Conservation (phyloP, 2,797 vertebrate genomes). For the Acipenser ruthenus region DNA sequence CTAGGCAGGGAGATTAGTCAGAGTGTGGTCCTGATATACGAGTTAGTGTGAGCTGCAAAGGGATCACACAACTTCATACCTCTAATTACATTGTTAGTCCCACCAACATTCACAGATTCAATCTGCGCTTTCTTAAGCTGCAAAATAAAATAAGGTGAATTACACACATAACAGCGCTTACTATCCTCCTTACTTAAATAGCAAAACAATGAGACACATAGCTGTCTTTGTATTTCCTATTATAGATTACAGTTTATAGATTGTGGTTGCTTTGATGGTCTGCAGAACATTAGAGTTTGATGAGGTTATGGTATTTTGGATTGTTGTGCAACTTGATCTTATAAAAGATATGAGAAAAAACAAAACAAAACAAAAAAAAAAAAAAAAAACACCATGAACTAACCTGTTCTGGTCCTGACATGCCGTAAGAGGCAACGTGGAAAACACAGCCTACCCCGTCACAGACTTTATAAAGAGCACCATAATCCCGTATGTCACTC, state of each 20-base stretch:
- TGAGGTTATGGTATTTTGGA: too few relatives aligned
- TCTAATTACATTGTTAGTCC: slow-evolving; percentile 79
- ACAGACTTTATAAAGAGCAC: slow-evolving; percentile 65
- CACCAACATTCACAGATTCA: slow-evolving; percentile 83
- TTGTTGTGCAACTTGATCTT: too few relatives aligned
- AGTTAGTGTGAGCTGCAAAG: too few relatives aligned
- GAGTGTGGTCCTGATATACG: too few relatives aligned
- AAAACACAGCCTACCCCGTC: slow-evolving; percentile 81
- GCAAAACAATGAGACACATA: too few relatives aligned
- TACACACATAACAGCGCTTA: neutral
- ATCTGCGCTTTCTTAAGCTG: slow-evolving; percentile 79
- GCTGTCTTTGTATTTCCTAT: too few relatives aligned
- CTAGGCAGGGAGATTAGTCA: too few relatives aligned
- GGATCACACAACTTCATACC: slow-evolving; percentile 51
- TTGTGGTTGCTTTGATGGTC: too few relatives aligned
- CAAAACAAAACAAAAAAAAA: too few relatives aligned
- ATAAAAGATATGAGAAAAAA: too few relatives aligned
- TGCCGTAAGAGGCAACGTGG: slow-evolving; percentile 83
- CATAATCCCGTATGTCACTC: slow-evolving; percentile 79
- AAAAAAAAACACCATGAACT: slow-evolving; percentile 20
- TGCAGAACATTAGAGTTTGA: neutral
- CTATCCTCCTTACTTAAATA: too few relatives aligned
- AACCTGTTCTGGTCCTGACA: slow-evolving; percentile 84
- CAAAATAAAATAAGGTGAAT: slow-evolving; percentile 9
- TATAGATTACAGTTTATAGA: too few relatives aligned